Base-by-base conservation (phyloP, 53 echinoderm and acorn worm species). In the Astropecten irregularis region DNA sequence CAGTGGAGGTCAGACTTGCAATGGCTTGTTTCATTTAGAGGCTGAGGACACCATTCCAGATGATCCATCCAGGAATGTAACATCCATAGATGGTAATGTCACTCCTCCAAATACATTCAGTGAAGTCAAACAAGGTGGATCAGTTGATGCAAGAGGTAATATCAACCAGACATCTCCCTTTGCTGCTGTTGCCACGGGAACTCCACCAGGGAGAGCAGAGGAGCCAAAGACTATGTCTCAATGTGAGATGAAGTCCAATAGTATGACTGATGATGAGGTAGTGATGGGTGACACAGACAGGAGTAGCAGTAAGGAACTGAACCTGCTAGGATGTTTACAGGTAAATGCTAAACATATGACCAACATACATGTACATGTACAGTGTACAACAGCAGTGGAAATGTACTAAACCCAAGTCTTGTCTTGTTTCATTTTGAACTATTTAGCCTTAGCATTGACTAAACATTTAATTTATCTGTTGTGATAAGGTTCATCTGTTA, bases 151-250 rank as follows among this genome's bases (percentile, higher is more conserved):
- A 46, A 28, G 22, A 28, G 47, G 87, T 34, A 90, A 93, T 34
- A 69, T 88, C 28, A 9, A 71, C 27, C 94, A 88, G 26, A 76
- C 19, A 13, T 94, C 94, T 6, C 94, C 94, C 9, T 88, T 84
- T 83, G 82, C 85, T 30, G 91, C 82, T 61, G 94, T 83, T 33
- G 94, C 94, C 40, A 94, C 94, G 23, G 94, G 82, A 26, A 88
- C 91, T 16, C 94, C 94, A 2, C 88, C 82, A 7, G 85, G 66
- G 35, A 71, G 55, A 47, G 94, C 94, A 2, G 79, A 88, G 51
- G 76, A 91, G 62, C 94, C 91, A 4, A 61, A 47, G 32, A 50
- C 85, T 7, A 85, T 88, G 66, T 91, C 94, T n/a, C 91, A 90
- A 82, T 93, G 89, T 48, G 85, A 40, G 32, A 54, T 83, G 67